These are phyloP conservation scores for Ectemnius lituratus DNA, from an alignment of 2,888 invertebrate genomes.

Conservation along the genomic window DNA sequence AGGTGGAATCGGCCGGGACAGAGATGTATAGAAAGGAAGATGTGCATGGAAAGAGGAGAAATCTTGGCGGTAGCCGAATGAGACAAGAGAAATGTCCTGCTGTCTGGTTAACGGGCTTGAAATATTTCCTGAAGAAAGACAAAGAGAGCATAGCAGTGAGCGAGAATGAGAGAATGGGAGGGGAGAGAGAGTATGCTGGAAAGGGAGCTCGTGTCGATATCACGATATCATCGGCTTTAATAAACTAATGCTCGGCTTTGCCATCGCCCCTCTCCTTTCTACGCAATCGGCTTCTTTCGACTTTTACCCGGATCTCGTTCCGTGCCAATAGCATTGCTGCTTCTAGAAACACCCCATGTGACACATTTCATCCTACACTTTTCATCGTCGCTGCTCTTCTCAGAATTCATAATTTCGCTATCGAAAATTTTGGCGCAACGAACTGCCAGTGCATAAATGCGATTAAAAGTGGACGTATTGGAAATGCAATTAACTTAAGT, in stretches of 20 bases:
- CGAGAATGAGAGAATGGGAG: no score
- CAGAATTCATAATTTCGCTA: no score
- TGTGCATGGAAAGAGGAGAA: slow-evolving; percentile 28
- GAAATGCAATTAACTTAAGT: no score
- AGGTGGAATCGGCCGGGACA: slow-evolving; percentile 16
- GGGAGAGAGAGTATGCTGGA: no score
- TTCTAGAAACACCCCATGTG: not conserved
- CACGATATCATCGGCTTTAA: slow-evolving; percentile 24
- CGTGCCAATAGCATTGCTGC: not conserved
- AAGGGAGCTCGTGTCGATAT: slow-evolving; percentile 23
- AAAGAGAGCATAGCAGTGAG: not conserved
- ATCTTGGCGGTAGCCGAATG: slow-evolving; percentile 38
- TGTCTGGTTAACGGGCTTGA: slow-evolving; percentile 36
- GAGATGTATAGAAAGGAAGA: slow-evolving; percentile 41
- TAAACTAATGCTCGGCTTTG: slow-evolving; percentile 15
- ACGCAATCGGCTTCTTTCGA: not conserved
- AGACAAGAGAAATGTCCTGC: slow-evolving; percentile 45
- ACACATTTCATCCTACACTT: not conserved
- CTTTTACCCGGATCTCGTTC: no score
- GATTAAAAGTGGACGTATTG: no score
- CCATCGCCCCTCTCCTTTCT: not conserved
- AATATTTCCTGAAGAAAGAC: slow-evolving; percentile 25
- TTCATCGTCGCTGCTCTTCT: not conserved
- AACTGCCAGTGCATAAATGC: no score
- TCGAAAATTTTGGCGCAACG: no score